phyloP scores from a whole-genome alignment of 2,113 vertebrate species.

The Rhegmatorhina hoffmannsi region DNA sequence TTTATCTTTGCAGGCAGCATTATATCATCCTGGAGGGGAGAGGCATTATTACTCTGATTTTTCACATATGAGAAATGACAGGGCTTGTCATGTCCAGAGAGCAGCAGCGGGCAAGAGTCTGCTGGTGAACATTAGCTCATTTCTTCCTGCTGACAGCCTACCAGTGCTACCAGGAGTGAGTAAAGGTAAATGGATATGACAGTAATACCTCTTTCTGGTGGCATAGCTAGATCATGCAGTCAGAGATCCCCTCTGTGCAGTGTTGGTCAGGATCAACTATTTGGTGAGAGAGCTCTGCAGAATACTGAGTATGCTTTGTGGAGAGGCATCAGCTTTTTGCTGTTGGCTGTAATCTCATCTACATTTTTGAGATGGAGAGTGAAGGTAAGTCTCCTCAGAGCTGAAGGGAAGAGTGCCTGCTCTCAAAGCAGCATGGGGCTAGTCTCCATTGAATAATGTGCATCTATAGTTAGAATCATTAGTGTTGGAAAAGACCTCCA shows the following conservation, averaged over 20 bases:
- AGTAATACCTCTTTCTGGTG: not conserved
- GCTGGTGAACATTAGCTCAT: constrained; percentile 37
- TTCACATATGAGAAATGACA: constrained; percentile 54
- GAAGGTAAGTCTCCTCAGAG: not conserved
- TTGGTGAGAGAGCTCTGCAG: not conserved
- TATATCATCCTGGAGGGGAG: constrained; percentile 20
- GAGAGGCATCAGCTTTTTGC: not conserved
- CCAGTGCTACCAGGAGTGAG: constrained; percentile 17
- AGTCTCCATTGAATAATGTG: not conserved
- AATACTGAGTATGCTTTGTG: not conserved
- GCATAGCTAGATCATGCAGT: not conserved
- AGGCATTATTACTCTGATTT: constrained; percentile 17
- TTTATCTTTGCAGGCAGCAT: not conserved
- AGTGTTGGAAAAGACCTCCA: not conserved
- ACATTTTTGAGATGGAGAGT: not conserved
- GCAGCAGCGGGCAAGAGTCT: constrained; percentile 16
- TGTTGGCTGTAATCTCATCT: fast-evolving
- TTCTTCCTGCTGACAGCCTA: constrained; percentile 30
- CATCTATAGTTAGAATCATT: not conserved
- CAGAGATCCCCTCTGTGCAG: not conserved
- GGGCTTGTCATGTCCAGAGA: constrained; percentile 39
- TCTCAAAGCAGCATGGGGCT: not conserved
- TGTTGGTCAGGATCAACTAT: not conserved
- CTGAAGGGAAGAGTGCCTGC: not conserved
- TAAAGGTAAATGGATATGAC: constrained; percentile 30